A percentile compares a stretch with the other conserved stretches of the same genome.
Conservation (phyloP, 1,140 invertebrate species). For the Dinothrombium tinctorium region DNA sequence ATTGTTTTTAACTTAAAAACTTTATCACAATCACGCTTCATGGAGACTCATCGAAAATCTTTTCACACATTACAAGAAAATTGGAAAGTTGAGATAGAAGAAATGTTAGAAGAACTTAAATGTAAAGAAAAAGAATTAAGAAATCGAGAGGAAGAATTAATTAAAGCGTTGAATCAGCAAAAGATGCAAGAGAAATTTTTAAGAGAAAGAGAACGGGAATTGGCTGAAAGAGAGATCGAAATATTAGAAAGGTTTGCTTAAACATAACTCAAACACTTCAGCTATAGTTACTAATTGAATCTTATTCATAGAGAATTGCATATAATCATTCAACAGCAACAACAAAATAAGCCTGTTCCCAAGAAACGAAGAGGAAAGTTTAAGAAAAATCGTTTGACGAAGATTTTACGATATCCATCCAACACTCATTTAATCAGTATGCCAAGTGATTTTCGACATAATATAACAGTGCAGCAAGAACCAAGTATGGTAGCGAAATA, state of each 20-base stretch:
- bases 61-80: conserved; percentile 91
- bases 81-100: conserved; percentile 80
- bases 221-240: conserved; percentile 65
- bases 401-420: conserved; percentile 38
- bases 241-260: conserved; percentile 32
- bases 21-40: conserved; percentile 49
- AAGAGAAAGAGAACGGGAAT: conserved; percentile 55
- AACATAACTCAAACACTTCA: too few relatives aligned
- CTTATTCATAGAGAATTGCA: conserved; percentile 56
- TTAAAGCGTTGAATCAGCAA: conserved; percentile 56
- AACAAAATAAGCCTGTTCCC: conserved; percentile 47
- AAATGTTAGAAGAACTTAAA: conserved; percentile 68
- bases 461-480: conserved; percentile 58
- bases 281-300: too few relatives aligned
- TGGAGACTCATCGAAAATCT: conserved; percentile 70
- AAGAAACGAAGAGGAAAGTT: conserved; percentile 66
- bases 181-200: conserved; percentile 58
- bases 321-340: conserved; percentile 50
- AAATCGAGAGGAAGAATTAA: conserved; percentile 74
- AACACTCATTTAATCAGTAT: conserved; percentile 57
- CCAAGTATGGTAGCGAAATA: conserved; percentile 24
- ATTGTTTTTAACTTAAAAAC: conserved; percentile 53
- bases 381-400: conserved; percentile 41
- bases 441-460: conserved; percentile 75
- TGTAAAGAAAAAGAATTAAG: conserved; percentile 87